Percentiles rank a stretch among this genome's conserved stretches.
Conservation (phyloP, 2,888 invertebrate genomes). For the Dolomedes plantarius region DNA sequence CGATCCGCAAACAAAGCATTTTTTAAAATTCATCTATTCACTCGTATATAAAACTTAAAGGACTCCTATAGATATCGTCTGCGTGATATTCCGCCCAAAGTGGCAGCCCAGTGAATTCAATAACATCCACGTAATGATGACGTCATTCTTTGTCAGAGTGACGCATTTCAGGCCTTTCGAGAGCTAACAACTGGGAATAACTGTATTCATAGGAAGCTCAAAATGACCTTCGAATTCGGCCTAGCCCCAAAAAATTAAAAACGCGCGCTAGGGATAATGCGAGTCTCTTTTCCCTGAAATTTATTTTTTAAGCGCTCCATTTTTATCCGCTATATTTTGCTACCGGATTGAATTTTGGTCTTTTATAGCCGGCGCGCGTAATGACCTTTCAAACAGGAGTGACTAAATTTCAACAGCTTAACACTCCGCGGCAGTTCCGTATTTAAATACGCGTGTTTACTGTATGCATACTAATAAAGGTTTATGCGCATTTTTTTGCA, state of each 20-base stretch:
- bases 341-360: neutral
- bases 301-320: neutral
- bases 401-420: too few relatives aligned
- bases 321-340: neutral
- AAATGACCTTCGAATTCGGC: constrained; percentile 38
- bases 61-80: too few relatives aligned
- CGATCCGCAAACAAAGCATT: too few relatives aligned
- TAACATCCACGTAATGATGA: constrained; percentile 45
- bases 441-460: too few relatives aligned
- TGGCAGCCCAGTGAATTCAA: neutral
- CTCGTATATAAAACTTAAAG: too few relatives aligned
- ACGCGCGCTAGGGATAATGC: neutral
- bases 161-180: constrained; percentile 40
- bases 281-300: neutral
- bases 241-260: constrained; percentile 35
- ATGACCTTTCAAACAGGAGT: constrained; percentile 11
- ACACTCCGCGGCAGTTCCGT: too few relatives aligned
- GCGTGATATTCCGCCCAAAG: neutral
- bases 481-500: too few relatives aligned
- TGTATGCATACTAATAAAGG: too few relatives aligned
- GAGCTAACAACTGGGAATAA: constrained; percentile 45
- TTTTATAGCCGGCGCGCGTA: neutral
- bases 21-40: too few relatives aligned
- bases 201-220: constrained; percentile 34
- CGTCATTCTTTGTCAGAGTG: constrained; percentile 44